A percentile compares a stretch with the other conserved stretches of the same genome.
These are phyloP conservation scores for Alethe diademata DNA, from an alignment of 2,113 vertebrate genomes.

Conservation along the genomic window DNA sequence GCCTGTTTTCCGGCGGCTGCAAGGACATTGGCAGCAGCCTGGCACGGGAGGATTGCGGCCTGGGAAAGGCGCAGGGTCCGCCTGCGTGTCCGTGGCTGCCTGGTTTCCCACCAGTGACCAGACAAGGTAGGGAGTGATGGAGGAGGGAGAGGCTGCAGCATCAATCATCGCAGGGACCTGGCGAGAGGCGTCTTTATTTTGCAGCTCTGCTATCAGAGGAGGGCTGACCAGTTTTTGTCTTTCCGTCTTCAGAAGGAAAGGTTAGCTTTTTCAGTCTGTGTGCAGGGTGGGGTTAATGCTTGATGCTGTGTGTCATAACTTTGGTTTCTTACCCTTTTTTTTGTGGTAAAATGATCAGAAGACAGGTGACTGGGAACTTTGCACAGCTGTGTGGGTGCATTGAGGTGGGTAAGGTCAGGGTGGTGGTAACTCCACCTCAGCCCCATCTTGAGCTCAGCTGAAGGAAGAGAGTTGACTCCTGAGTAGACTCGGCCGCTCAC, in stretches of 20 bases:
- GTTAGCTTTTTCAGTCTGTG: neutral
- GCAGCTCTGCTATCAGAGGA: slow-evolving; percentile 29
- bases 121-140: slow-evolving; percentile 80
- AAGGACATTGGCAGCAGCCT: slow-evolving; percentile 94
- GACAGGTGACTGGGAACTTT: slow-evolving; percentile 2
- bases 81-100: slow-evolving; percentile 57
- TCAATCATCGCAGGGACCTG: slow-evolving; percentile 83
- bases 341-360: slow-evolving; percentile 33
- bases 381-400: neutral
- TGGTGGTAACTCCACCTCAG: neutral
- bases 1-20: slow-evolving; percentile 88
- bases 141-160: slow-evolving; percentile 74
- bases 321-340: neutral
- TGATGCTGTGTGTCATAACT: slow-evolving; percentile 25
- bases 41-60: slow-evolving; percentile 88
- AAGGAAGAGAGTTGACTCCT: neutral
- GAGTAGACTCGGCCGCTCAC: slow-evolving; percentile 33
- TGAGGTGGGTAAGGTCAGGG: neutral
- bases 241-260: slow-evolving; percentile 26
- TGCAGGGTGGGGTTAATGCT: neutral
- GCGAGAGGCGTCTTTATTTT: slow-evolving; percentile 67
- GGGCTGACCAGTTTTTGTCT: slow-evolving; percentile 37
- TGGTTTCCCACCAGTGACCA: slow-evolving; percentile 78
- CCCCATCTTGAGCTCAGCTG: neutral
- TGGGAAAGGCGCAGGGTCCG: slow-evolving; percentile 68